Evolutionary conservation across 1,140 invertebrate genomes (phyloP), one percentile per base, ranked within the genome.

Genomic region (Drosophila ananassae): DNA sequence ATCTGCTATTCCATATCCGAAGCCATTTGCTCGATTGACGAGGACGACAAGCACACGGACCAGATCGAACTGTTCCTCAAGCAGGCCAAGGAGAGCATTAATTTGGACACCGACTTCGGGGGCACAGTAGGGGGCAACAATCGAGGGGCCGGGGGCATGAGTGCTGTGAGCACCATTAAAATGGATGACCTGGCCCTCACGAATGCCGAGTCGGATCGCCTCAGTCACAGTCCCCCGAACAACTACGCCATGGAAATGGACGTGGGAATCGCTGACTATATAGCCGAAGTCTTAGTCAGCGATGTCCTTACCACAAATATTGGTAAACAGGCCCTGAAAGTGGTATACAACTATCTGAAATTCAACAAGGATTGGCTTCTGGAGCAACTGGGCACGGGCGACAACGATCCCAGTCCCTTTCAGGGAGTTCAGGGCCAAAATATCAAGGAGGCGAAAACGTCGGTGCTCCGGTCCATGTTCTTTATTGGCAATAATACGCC

Each of bases 21-120:
- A 90, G 94, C 95, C 0, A 92, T 97, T 9, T 97, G 96, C 77
- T 95, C 94, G n/a, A 94, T 96, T 30, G 95, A 96, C 79, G 95
- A 96, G 73, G 94, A 95, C 48, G 94, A 95, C 75, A 96, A 95
- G 73, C 95, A 96, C 61, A 95, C 94, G 0, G 93, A 94, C 53
- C 94, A 96, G 76, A 95, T 96, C 50, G 92, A 94, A 2, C 89
- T 93, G 32, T 93, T 96, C 6, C 81, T 95, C 12, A 90, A 92
- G 17, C 92, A 93, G 55, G 92, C 94, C 13, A 93, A 93, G 59
- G 92, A 93, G n/a, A 91, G 89, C 44, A 91, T 91, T 17, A 76
- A 79, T n/a, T 32, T 89, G 52, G 89, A 91, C 22, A 82, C 75
- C 0, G 87, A 89, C 34, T 89, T 83, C n/a, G 84, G 77, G 0